phyloP scores from a whole-genome alignment of 92 coral and sea anemone genomes.

The Ricordea florida region DNA sequence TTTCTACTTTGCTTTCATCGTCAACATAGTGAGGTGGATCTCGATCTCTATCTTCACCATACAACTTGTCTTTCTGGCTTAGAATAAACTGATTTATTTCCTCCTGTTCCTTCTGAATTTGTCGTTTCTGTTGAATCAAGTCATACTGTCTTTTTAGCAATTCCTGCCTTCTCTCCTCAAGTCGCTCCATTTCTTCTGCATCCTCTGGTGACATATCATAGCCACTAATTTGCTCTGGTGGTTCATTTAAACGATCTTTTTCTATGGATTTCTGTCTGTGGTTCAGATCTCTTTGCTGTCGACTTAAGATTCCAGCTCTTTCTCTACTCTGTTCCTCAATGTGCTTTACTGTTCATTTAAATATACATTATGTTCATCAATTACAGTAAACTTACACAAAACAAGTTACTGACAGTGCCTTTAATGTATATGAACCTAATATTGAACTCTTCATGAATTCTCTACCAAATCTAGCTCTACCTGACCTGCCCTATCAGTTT shows the following conservation, averaged over 20 bases:
- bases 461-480: no score
- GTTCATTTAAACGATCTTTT: slow-evolving; percentile 12
- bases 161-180: slow-evolving; percentile 45
- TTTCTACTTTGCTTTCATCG: slow-evolving; percentile 56
- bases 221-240: not conserved
- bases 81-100: slow-evolving; percentile 49
- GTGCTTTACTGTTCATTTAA: slow-evolving; percentile 17
- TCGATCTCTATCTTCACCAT: not conserved
- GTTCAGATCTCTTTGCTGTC: slow-evolving; percentile 48
- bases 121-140: slow-evolving; percentile 61
- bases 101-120: slow-evolving; percentile 69
- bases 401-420: not conserved
- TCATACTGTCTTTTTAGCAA: slow-evolving; percentile 55
- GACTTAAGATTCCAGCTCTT: slow-evolving; percentile 13
- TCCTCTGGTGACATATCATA: slow-evolving; percentile 4
- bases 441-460: no score
- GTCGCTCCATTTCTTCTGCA: slow-evolving; percentile 20
- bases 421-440: no score
- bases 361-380: no score
- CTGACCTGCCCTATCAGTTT: no score
- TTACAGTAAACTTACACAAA: not conserved
- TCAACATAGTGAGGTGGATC: slow-evolving; percentile 7
- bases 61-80: slow-evolving; percentile 37
- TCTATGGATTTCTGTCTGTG: slow-evolving; percentile 25
- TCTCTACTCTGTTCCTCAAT: slow-evolving; percentile 53